Conservation (phyloP, 2,888 invertebrate species). For the Tenthredo amoena region DNA sequence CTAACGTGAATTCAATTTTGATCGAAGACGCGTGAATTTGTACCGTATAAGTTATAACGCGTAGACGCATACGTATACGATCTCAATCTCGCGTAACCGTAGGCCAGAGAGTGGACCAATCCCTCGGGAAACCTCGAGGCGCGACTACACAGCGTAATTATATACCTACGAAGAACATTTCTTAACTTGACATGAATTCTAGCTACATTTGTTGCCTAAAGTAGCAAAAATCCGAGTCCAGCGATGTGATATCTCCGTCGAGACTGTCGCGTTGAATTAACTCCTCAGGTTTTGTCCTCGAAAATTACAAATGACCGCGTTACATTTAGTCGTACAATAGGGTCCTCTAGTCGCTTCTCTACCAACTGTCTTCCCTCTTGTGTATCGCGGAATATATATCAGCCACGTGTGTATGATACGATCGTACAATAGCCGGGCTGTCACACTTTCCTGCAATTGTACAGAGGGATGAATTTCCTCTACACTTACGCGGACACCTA, state of each 20-base stretch:
- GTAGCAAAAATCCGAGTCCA: slow-evolving; percentile 14
- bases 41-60: background rate
- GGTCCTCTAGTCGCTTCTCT: background rate
- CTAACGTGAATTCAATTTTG: slow-evolving; percentile 71
- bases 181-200: background rate
- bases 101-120: background rate
- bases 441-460: background rate
- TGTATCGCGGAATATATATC: slow-evolving; percentile 22
- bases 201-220: background rate
- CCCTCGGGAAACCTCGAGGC: background rate
- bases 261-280: slow-evolving; percentile 40
- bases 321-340: slow-evolving; percentile 37
- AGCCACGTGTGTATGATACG: slow-evolving; percentile 25
- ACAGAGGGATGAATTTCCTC: background rate
- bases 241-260: background rate
- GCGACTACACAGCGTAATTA: background rate
- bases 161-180: background rate
- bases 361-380: slow-evolving; percentile 31
- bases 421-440: slow-evolving; percentile 15
- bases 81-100: background rate
- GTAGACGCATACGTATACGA: background rate
- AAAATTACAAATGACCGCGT: slow-evolving; percentile 46
- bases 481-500: background rate
- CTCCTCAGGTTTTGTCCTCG: slow-evolving; percentile 40
- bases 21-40: slow-evolving; percentile 64